A percentile compares a stretch with the other conserved stretches of the same genome.
Conservation (phyloP, 2,797 vertebrate genomes). For the Sebastes hubbsi region DNA sequence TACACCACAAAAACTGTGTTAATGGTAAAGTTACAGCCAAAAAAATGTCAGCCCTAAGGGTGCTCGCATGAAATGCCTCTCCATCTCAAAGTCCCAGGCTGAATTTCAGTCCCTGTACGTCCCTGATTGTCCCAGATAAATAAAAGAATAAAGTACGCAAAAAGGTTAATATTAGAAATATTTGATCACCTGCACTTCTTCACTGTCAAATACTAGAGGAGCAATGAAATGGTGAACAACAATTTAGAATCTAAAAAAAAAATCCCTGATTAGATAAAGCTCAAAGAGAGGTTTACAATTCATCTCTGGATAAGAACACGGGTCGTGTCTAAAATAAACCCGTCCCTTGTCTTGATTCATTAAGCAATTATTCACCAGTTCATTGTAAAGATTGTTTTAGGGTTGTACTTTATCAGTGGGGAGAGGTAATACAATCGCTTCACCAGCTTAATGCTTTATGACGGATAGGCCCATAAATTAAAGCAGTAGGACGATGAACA, state of each 20-base stretch:
- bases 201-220: neutral
- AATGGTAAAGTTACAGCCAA: too few species aligned
- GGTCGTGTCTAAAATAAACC: neutral
- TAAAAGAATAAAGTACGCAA: neutral
- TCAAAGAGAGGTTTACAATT: neutral
- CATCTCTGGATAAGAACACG: neutral
- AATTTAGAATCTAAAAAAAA: neutral
- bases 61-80: neutral
- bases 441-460: conserved; percentile 6
- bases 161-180: neutral
- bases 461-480: conserved; percentile 11
- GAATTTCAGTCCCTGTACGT: neutral
- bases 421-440: neutral
- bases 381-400: neutral
- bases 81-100: neutral
- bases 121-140: neutral
- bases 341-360: neutral
- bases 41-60: neutral
- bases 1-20: neutral
- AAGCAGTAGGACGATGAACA: neutral
- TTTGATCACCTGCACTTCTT: neutral
- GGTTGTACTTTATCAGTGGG: neutral
- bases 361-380: neutral
- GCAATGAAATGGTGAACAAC: neutral
- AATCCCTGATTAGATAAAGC: neutral